Conservation (phyloP, 2,888 invertebrate species). For the Meiosimyza decipiens region DNA sequence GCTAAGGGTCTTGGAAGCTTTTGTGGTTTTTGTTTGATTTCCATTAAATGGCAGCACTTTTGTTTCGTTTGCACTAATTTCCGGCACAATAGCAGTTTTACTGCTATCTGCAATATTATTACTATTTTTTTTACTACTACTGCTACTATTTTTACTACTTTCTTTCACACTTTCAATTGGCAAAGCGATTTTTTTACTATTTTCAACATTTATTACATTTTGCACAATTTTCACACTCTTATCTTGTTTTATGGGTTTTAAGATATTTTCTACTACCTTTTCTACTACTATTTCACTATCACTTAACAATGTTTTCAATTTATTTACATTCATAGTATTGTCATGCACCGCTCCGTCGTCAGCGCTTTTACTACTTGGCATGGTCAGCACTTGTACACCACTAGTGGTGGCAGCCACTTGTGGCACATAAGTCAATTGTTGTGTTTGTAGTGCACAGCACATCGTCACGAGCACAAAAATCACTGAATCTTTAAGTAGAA, state of each 20-base stretch:
- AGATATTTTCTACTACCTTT: constrained; percentile 1
- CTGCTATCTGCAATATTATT: constrained; percentile 39
- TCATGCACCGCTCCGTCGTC: neutral
- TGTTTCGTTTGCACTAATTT: constrained; percentile 3
- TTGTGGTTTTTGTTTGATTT: constrained; percentile 30
- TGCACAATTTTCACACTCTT: neutral
- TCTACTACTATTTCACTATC: constrained; percentile 20
- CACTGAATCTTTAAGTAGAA: constrained; percentile 54
- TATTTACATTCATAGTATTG: constrained; percentile 6
- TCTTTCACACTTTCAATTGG: constrained; percentile 8
- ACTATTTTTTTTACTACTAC: constrained; percentile 3
- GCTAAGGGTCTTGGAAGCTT: constrained; percentile 18
- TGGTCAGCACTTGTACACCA: neutral
- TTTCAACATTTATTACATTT: constrained; percentile 37
- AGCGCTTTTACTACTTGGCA: constrained; percentile 17
- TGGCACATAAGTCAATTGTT: constrained; percentile 25
- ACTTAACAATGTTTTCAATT: constrained; percentile 17
- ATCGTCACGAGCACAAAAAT: constrained; percentile 51
- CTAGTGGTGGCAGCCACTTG: constrained; percentile 26
- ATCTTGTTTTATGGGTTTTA: neutral
- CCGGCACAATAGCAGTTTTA: neutral
- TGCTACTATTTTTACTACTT: constrained; percentile 31
- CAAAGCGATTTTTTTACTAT: constrained; percentile 39
- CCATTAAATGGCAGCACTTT: neutral
- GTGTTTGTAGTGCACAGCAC: constrained; percentile 42